phyloP scores from a whole-genome alignment of 2,888 invertebrate species.

The Zootermopsis nevadensis region DNA sequence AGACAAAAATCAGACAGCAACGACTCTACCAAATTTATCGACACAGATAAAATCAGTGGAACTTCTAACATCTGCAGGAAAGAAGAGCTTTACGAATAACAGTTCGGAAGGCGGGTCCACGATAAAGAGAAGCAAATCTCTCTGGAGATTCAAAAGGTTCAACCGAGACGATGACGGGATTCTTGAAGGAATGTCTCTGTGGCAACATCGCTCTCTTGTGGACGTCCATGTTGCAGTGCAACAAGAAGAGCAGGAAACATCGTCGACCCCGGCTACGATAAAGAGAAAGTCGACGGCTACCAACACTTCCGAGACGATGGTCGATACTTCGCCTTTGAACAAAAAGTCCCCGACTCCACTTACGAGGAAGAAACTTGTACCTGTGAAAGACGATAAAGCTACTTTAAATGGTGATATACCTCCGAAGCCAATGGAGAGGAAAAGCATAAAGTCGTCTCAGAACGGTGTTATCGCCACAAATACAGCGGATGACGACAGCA shows the following conservation, averaged over 20 bases:
- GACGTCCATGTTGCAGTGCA: slow-evolving; percentile 68
- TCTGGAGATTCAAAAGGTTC: slow-evolving; percentile 82
- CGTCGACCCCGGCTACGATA: slow-evolving; percentile 45
- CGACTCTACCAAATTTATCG: slow-evolving; percentile 38
- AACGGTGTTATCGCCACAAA: neutral
- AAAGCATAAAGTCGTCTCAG: neutral
- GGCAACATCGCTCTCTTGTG: slow-evolving; percentile 87
- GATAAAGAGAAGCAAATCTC: slow-evolving; percentile 85
- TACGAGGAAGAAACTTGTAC: slow-evolving; percentile 38
- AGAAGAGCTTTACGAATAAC: neutral
- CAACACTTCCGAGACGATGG: slow-evolving; percentile 57
- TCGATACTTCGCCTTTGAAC: neutral
- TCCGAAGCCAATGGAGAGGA: slow-evolving; percentile 32
- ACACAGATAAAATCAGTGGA: slow-evolving; percentile 38
- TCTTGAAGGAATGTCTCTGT: slow-evolving; percentile 86
- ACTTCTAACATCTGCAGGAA: neutral
- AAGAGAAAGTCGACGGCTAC: slow-evolving; percentile 65
- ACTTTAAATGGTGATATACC: slow-evolving; percentile 4
- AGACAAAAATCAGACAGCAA: slow-evolving; percentile 56
- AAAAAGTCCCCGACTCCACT: slow-evolving; percentile 31
- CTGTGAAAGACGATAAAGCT: slow-evolving; percentile 24
- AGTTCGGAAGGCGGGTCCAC: slow-evolving; percentile 58
- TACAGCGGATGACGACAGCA: neutral
- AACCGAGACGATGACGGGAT: slow-evolving; percentile 73
- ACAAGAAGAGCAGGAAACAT: slow-evolving; percentile 59